Conservation (phyloP, 1,140 invertebrate species). For the Metopolophium dirhodum region DNA sequence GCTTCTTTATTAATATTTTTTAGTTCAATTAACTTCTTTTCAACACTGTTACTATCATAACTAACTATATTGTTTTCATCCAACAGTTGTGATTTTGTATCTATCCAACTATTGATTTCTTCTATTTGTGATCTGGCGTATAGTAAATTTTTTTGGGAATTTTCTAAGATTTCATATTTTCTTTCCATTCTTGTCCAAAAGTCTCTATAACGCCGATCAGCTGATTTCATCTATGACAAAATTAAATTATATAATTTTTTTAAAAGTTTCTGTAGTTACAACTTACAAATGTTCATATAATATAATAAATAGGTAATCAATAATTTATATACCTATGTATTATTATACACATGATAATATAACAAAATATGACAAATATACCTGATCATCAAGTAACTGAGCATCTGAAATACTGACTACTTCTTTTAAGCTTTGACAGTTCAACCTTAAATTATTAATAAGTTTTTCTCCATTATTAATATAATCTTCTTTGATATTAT, state of each 20-base stretch:
- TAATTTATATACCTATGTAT: no score
- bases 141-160: conserved; percentile 75
- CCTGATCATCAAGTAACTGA: conserved; percentile 88
- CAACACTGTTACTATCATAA: conserved; percentile 69
- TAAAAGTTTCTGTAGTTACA: neutral
- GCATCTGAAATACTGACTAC: conserved; percentile 85
- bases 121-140: conserved; percentile 73
- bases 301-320: neutral
- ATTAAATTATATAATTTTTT: neutral
- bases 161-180: conserved; percentile 79
- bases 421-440: conserved; percentile 75
- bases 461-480: conserved; percentile 64
- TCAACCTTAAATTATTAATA: conserved; percentile 71
- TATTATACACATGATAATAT: neutral
- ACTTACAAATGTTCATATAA: neutral
- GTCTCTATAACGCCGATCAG: conserved; percentile 83
- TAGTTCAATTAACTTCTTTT: conserved; percentile 74
- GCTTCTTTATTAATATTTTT: conserved; percentile 76
- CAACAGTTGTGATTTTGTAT: conserved; percentile 67
- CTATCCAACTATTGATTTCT: conserved; percentile 79
- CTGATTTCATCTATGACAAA: conserved; percentile 73
- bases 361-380: conserved; percentile 60
- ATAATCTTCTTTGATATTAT: conserved; percentile 63
- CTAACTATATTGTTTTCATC: conserved; percentile 4
- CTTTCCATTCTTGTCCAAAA: conserved; percentile 82